Evolutionary conservation across 30 jellyfish, hydroid and myxozoan genomes (phyloP), one percentile per base, ranked within the genome.

Genomic region (Cassiopea xamachana): DNA sequence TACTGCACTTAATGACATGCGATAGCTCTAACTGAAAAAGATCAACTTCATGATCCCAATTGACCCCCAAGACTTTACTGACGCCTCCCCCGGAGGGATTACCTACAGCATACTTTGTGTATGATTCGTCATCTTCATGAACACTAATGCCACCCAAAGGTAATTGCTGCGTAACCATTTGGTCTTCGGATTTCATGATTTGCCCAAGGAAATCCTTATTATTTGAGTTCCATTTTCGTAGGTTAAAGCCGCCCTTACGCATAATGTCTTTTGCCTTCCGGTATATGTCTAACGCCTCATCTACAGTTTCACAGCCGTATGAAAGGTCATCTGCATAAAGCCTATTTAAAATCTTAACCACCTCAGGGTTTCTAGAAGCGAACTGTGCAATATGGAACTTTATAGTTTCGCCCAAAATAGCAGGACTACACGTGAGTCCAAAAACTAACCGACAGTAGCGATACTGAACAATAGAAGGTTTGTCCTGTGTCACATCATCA

Each of bases 21-120:
- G 43, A 55, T 45, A 92, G 73, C 60, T 86, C 93, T 59, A 85
- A 45, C 71, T 51, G 61, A 49, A 92, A 75, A 39, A 46, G 46
- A 72, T 90, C 97, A 5, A 85, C 44, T 48, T 74, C 90, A 62
- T 49, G 64, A 77, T 90, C 77, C 97, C 92, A 92, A 7, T 86
- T 72, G 14, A 86, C 87, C 43, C 98, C 98, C 19, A 78, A 60
- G n/a, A 78, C 60, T 39, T 64, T 77, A 19, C 39, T 16, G 46
- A 12, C 18, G 7, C 58, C 16, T 83, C 16, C 46, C 27, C 19
- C 51, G 4, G 89, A 18, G 51, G 51, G 83, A 80, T 80, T 46
- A 80, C n/a, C 81, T 45, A 5, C 89, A 15, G 62, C 77, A 78
- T 6, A 13, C 17, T 78, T 78, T 46, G 69, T 44, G 51, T 46